phyloP scores from a whole-genome alignment of 2,797 vertebrate species.

The Clarias laeviceps region DNA sequence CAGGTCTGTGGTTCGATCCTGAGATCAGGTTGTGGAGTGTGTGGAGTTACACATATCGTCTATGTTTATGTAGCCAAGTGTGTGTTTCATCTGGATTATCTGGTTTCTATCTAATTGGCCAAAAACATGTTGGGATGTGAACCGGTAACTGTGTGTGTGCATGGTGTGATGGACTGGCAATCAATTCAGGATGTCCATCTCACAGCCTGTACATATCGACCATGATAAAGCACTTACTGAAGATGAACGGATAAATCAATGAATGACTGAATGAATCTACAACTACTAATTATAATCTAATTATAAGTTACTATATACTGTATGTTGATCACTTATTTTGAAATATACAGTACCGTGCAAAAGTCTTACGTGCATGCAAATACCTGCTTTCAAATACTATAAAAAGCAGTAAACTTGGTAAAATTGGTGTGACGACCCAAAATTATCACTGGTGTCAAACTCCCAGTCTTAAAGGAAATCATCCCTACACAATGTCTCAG shows the following conservation, averaged over 20 bases:
- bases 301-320: no score
- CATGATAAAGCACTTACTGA: slow-evolving; percentile 27
- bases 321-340: background rate
- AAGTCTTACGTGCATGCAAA: no score
- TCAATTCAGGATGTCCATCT: background rate
- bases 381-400: no score
- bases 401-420: no score
- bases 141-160: background rate
- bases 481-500: no score
- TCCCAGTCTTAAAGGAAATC: no score
- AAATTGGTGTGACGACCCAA: no score
- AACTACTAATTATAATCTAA: background rate
- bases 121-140: background rate
- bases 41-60: background rate
- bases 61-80: background rate
- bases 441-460: no score
- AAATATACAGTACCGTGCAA: no score
- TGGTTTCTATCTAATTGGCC: background rate
- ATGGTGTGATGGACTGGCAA: background rate
- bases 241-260: background rate
- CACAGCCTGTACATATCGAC: background rate
- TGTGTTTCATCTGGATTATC: background rate
- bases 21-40: background rate
- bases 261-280: background rate
- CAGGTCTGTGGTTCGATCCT: no score